phyloP scores from a whole-genome alignment of 2,113 vertebrate genomes.

The Aramus guarauna region DNA sequence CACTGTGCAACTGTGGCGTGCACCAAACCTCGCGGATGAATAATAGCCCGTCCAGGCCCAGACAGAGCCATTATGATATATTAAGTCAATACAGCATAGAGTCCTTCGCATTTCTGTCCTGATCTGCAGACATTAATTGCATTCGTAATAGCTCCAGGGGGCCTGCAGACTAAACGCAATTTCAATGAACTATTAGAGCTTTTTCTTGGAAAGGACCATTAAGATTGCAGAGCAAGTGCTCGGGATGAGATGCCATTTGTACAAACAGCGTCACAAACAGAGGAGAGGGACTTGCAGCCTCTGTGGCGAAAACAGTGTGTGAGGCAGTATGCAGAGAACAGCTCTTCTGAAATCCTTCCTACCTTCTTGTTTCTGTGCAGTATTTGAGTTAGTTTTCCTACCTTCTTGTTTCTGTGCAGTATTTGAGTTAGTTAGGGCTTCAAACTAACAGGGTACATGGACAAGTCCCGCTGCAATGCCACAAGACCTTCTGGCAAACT shows the following conservation, averaged over 20 bases:
- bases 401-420: background rate
- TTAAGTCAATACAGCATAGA: background rate
- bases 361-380: background rate
- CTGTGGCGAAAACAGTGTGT: background rate
- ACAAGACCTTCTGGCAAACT: background rate
- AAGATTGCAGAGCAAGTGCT: background rate
- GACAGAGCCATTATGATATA: background rate
- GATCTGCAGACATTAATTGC: background rate
- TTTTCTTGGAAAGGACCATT: background rate
- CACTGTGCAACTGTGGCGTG: accelerated
- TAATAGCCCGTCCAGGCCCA: background rate
- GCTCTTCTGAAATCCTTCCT: background rate
- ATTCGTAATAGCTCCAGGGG: background rate
- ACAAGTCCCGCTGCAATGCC: background rate
- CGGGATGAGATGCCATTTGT: background rate
- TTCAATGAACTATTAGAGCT: background rate
- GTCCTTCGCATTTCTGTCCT: background rate
- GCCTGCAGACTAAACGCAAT: background rate
- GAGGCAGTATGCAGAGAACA: background rate
- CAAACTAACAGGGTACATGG: background rate
- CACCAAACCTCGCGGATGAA: background rate
- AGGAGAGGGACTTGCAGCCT: background rate
- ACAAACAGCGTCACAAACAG: background rate
- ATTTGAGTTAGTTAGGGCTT: background rate
- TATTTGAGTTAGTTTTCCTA: background rate